Evolutionary conservation across 2,888 invertebrate genomes (phyloP).

Genomic region (Elmis aenea): DNA sequence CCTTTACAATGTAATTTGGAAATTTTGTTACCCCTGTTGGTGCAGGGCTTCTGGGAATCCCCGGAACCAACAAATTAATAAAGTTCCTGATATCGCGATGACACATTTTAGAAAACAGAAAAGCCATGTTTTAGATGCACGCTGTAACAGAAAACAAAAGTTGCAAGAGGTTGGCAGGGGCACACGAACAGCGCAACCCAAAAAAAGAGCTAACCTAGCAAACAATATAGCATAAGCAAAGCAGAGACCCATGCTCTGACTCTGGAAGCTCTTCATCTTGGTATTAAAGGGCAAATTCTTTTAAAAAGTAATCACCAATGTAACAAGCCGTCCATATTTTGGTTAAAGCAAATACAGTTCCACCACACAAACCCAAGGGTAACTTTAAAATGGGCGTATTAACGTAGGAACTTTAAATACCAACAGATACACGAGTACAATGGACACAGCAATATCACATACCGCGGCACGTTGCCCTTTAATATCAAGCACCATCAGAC

Average conservation of each 20-base stretch:
- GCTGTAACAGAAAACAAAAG: conserved; percentile 14
- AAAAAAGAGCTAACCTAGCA: conserved; percentile 45
- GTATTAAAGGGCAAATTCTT: conserved; percentile 46
- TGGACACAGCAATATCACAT: no score
- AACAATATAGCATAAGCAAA: conserved; percentile 45
- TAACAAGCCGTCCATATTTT: conserved; percentile 37
- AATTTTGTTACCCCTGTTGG: no score
- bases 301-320: conserved; percentile 33
- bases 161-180: conserved; percentile 32
- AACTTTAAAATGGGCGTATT: no score
- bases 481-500: conserved; percentile 40
- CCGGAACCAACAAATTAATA: no score
- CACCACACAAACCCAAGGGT: no score
- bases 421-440: conserved; percentile 14
- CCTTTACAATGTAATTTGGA: no score
- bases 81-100: no score
- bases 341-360: no score
- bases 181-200: conserved; percentile 43
- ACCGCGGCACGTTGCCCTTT: conserved; percentile 47
- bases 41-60: no score
- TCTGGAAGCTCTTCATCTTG: conserved; percentile 48
- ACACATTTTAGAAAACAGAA: no score
- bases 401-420: no score
- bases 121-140: not conserved
- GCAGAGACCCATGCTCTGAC: conserved; percentile 47